Base-by-base conservation (phyloP, 1,140 invertebrate species). In the Drosophila serrata region DNA sequence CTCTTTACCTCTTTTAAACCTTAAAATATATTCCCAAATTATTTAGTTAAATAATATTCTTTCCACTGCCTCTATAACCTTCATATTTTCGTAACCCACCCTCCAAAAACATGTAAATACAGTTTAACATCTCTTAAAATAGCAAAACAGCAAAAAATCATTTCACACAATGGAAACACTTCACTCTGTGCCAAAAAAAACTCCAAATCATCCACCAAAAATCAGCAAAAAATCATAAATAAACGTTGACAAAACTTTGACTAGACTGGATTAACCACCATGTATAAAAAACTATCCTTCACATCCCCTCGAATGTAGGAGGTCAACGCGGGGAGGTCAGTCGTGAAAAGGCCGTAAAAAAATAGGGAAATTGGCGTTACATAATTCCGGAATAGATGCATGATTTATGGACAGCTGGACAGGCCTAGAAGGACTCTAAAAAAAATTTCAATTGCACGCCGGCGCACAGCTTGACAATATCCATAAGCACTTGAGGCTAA, bases 261-360 rank as follows among this genome's bases (percentile, higher is more conserved):
- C 74, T 53, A 56, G 58, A 12, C 19, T 42, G 57, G 68, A 79
- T 60, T 82, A 76, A 48, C 63, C 60, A 56, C 78, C 72, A 69
- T 40, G 35, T n/a, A 31, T n/a, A 31, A 56, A 49, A 75, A 72
- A 56, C 27, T 40, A 67, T 43, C 33, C 31, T 15, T 15, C 31
- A 19, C 48, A 57, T 68, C 59, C 73, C 73, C 43, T 42, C 31
- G 46, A 67, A 48, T 33, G 63, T 78, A 68, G 82, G 80, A 75
- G 84, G 84, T 87, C 84, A 87, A 74, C 67, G 62, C 56, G 61
- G 48, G 55, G 72, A 84, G 85, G 84, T 87, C 85, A 87, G 33
- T 88, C 73, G 76, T 43, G 65, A 67, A 72, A 88, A 79, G 56
- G 56, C 70, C 80, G 72, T 80, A 76, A 65, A 82, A 81, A 87